phyloP scores from a whole-genome alignment of 37 sponge, comb jelly and placozoan genomes.

The Hormiphora californensis region DNA sequence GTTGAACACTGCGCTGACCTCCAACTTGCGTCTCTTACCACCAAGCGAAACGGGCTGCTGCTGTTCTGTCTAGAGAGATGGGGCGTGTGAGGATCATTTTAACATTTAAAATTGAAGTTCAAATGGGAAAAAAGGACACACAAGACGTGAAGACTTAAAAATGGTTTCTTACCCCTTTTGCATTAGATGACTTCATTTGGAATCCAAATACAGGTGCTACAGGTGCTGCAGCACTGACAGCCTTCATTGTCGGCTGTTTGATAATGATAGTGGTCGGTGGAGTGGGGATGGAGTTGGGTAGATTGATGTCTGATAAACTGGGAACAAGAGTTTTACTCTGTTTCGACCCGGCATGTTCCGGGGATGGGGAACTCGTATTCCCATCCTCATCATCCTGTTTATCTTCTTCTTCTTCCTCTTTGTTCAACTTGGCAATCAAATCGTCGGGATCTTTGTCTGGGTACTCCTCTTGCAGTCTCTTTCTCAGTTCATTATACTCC shows the following conservation, averaged over 20 bases:
- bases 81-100: too few relatives aligned
- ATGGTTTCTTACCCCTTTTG: not conserved
- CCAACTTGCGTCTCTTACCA: conserved; percentile 39
- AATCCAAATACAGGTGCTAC: conserved; percentile 12
- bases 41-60: not conserved
- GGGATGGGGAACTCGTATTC: not conserved
- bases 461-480: not conserved
- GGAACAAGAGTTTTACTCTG: not conserved
- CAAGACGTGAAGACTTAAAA: not conserved
- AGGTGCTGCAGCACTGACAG: not conserved
- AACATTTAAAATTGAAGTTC: not conserved
- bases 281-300: conserved; percentile 2
- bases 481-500: conserved; percentile 61
- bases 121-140: not conserved
- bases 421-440: conserved; percentile 44
- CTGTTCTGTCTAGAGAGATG: too few relatives aligned
- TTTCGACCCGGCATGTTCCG: not conserved
- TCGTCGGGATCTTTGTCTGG: conserved; percentile 54
- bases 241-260: conserved; percentile 52
- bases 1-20: conserved; percentile 40
- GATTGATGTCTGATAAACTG: conserved; percentile 3
- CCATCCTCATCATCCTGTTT: conserved; percentile 38
- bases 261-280: conserved; percentile 48
- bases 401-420: conserved; percentile 40
- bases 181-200: conserved; percentile 37